A percentile compares a stretch with the other conserved stretches of the same genome.
These are phyloP conservation scores for Sinocyclocheilus anophthalmus DNA, from an alignment of 2,113 vertebrate species.

Conservation along the genomic window DNA sequence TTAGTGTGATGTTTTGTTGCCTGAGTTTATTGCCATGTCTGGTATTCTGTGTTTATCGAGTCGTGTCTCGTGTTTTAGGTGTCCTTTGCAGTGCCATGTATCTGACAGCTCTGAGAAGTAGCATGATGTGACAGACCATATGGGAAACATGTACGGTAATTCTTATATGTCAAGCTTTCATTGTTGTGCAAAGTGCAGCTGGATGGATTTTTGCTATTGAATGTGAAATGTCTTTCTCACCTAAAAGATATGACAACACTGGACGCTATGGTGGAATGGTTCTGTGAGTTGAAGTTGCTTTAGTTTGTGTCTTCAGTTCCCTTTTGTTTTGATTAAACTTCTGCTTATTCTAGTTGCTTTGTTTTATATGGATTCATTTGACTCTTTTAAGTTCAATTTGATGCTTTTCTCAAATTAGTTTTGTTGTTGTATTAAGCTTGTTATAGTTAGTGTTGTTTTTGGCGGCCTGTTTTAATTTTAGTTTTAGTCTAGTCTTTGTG, in stretches of 20 bases:
- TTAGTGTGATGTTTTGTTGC: constrained; percentile 2
- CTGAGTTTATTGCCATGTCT: neutral
- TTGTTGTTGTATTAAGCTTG: neutral
- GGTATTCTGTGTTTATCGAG: neutral
- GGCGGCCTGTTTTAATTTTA: no score
- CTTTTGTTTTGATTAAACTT: no score
- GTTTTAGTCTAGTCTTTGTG: no score
- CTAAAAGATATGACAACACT: neutral
- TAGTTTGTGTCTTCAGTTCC: no score
- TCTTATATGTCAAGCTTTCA: neutral
- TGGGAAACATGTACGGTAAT: constrained; percentile 8
- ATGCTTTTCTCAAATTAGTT: neutral
- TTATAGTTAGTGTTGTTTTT: no score
- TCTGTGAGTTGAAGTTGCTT: no score
- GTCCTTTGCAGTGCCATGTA: neutral
- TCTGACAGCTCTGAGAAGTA: constrained; percentile 9
- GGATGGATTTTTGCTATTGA: neutral
- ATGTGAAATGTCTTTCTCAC: neutral
- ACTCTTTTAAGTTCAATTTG: neutral
- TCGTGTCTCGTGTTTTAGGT: neutral
- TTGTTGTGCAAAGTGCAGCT: neutral
- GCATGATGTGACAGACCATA: constrained; percentile 18
- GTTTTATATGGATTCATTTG: neutral
- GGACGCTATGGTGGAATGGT: neutral
- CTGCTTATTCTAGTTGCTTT: neutral